phyloP scores from a whole-genome alignment of 2,888 invertebrate species.

The Campopleginae sp. region DNA sequence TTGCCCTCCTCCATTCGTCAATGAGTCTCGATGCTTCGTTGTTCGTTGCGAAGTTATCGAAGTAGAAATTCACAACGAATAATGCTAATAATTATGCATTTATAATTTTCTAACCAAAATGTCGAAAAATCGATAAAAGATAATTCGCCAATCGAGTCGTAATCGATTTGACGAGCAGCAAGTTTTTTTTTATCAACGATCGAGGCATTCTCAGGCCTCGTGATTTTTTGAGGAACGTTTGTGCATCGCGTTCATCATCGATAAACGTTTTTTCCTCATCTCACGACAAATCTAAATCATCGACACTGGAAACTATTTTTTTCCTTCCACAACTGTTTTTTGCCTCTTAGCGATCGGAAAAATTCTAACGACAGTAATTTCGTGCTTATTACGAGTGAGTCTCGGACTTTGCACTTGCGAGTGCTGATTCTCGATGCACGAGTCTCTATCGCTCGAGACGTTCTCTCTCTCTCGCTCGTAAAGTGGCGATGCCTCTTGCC shows the following conservation, averaged over 20 bases:
- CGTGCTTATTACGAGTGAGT: background rate
- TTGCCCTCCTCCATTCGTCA: background rate
- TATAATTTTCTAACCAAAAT: background rate
- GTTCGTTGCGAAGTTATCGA: background rate
- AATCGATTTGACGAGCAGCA: background rate
- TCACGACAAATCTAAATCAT: background rate
- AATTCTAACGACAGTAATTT: background rate
- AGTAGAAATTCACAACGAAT: slow-evolving; percentile 8
- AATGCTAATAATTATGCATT: background rate
- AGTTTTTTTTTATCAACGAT: background rate
- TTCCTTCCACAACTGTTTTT: background rate
- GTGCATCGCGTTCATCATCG: background rate
- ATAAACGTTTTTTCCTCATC: background rate
- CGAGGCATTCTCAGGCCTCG: background rate
- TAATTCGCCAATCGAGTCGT: background rate
- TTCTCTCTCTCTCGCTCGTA: background rate
- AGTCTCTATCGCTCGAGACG: slow-evolving; percentile 2
- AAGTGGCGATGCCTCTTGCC: too few species aligned
- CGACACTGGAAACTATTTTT: background rate
- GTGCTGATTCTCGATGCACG: slow-evolving; percentile 1
- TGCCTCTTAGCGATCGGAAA: background rate
- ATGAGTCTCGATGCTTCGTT: slow-evolving; percentile 7
- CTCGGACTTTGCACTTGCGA: slow-evolving; percentile 54
- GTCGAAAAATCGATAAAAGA: background rate
- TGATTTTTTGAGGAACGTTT: slow-evolving; percentile 13